These are phyloP conservation scores for Mycalesis mineus DNA, from an alignment of 2,888 invertebrate species.

Conservation along the genomic window DNA sequence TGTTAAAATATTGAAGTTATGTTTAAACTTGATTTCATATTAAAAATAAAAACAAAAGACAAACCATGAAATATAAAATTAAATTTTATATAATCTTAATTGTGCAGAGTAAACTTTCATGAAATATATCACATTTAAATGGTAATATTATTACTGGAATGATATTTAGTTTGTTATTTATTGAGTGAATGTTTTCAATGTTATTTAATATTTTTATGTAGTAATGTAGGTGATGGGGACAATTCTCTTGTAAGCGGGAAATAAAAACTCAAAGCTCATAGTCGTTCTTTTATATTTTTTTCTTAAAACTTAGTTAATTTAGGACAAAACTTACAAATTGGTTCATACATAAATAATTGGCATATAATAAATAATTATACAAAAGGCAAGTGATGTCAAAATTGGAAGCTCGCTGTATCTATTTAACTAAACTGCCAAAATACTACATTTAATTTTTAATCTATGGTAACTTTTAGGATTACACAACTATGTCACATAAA, in stretches of 20 bases:
- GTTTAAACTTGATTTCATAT: no score
- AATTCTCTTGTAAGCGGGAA: slow-evolving; percentile 27
- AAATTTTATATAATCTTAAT: no score
- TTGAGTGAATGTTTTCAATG: not conserved
- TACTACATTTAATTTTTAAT: slow-evolving; percentile 40
- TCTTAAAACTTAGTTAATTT: slow-evolving; percentile 66
- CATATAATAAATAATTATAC: slow-evolving; percentile 64
- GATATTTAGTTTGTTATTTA: not conserved
- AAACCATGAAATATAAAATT: no score
- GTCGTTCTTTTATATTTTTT: slow-evolving; percentile 65
- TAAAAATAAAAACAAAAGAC: no score
- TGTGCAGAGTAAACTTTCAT: no score
- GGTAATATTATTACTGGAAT: not conserved
- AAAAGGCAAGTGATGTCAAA: slow-evolving; percentile 59
- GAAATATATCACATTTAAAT: no score
- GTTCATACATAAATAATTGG: slow-evolving; percentile 58
- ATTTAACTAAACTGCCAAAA: slow-evolving; percentile 32
- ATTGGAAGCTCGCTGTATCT: slow-evolving; percentile 29
- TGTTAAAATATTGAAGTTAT: no score
- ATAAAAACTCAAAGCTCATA: slow-evolving; percentile 43
- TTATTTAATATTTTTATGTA: slow-evolving; percentile 21
- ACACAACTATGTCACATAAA: slow-evolving; percentile 69
- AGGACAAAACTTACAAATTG: slow-evolving; percentile 47
- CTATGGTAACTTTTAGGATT: slow-evolving; percentile 73
- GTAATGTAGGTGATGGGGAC: slow-evolving; percentile 29